Percentiles rank a stretch among this genome's conserved stretches.
Evolutionary conservation across 1,140 invertebrate species (phyloP).

Genomic region (Episyrphus balteatus): DNA sequence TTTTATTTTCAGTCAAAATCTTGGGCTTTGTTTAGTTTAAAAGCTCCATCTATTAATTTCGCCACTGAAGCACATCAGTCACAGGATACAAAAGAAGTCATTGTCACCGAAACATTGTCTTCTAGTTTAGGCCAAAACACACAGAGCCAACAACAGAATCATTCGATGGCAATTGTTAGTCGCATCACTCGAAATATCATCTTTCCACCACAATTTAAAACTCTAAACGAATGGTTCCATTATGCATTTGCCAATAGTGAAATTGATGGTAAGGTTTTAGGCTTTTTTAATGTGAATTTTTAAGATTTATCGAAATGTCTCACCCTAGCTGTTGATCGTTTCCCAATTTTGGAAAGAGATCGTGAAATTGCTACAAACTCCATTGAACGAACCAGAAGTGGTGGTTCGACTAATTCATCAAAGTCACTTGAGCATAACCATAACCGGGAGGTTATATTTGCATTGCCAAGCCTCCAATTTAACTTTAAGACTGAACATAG

Average conservation of each 20-base stretch:
- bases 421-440: conserved; percentile 75
- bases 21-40: conserved; percentile 91
- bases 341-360: conserved; percentile 73
- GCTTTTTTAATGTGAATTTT: neutral
- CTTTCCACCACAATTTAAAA: conserved; percentile 91
- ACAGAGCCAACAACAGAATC: conserved; percentile 57
- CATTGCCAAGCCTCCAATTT: conserved; percentile 81
- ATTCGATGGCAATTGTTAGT: conserved; percentile 86
- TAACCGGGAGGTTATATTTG: conserved; percentile 90
- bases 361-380: conserved; percentile 39
- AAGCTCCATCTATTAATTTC: conserved; percentile 90
- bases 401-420: conserved; percentile 33
- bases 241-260: conserved; percentile 90
- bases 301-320: neutral
- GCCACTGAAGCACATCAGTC: conserved; percentile 88
- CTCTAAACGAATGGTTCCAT: conserved; percentile 90
- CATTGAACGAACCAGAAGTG: conserved; percentile 37
- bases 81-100: conserved; percentile 37
- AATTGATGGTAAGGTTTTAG: conserved; percentile 64
- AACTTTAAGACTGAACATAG: conserved; percentile 88
- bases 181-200: conserved; percentile 80
- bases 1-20: conserved; percentile 56
- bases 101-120: conserved; percentile 78
- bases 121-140: conserved; percentile 69
- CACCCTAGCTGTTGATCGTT: conserved; percentile 69